Evolutionary conservation across 1,140 invertebrate species (phyloP), one percentile per base, ranked within the genome.

Genomic region (Macrobrachium nipponense): DNA sequence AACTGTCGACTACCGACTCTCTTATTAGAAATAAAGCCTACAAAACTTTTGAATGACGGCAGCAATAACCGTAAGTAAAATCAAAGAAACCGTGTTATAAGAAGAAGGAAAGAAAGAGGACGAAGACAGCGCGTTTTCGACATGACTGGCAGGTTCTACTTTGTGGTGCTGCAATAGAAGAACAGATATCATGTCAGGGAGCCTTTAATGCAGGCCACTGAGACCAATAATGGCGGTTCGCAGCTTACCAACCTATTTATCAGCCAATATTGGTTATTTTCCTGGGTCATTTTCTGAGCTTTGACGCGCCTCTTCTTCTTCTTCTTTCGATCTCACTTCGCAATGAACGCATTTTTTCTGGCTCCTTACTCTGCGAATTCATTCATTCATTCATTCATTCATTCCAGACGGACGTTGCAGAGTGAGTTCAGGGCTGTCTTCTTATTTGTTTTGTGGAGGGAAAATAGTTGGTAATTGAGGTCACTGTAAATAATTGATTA

Each of bases 171-270:
- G 12, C 68, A n/a, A 43, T 6, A 43, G n/a, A 70, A 43, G n/a
- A 70, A 70, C 51, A 60, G 70, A 68, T 79, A 60, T 84, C 82
- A 84, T 84, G 82, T 72, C 82, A 77, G 59, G 72, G n/a, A 66
- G 82, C 82, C 72, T 70, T 84, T 84, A 77, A 84, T 62, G 73
- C 75, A 76, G 72, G 51, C 68, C 23, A 23, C 68, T 62, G 17
- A 61, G 58, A 58, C 82, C 44, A 62, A 72, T 84, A 84, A 84
- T 84, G 82, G 61, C 60, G 72, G 59, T 51, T 64, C 82, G 66
- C 44, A 72, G 73, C 62, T 84, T 76, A 84, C 82, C 73, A 64
- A 59, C 44, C 59, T 77, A 51, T 60, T 75, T 60, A 43, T 15
- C 61, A 64, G 75, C 73, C 72, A 62, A 61, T 84, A 66, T 84